Conservation (phyloP, 2,113 vertebrate species). For the Tylochromis polylepis region DNA sequence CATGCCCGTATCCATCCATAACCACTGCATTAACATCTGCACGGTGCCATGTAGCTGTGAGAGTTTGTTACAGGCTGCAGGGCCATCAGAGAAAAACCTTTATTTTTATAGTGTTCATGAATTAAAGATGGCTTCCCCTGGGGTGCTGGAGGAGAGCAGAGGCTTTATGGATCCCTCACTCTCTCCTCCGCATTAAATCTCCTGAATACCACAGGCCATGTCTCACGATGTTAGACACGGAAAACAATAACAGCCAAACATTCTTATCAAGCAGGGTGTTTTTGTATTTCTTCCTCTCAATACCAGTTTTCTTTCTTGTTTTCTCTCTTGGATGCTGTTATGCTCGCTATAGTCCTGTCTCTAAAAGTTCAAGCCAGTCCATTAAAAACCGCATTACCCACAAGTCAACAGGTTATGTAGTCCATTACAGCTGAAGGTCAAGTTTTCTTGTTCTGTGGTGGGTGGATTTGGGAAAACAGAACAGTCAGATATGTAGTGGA, state of each 20-base stretch:
- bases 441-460: not conserved
- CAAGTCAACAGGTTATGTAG: constrained; percentile 57
- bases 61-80: constrained; percentile 65
- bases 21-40: constrained; percentile 50
- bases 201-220: constrained; percentile 60
- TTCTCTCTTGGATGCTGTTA: not conserved
- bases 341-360: not conserved
- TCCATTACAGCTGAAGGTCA: constrained; percentile 57
- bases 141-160: constrained; percentile 48
- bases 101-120: constrained; percentile 74
- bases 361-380: constrained; percentile 40
- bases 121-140: constrained; percentile 72
- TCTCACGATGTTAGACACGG: constrained; percentile 64
- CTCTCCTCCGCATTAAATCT: constrained; percentile 62
- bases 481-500: not conserved
- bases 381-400: constrained; percentile 63
- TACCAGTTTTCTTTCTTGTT: not conserved
- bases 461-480: constrained; percentile 20
- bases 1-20: constrained; percentile 32
- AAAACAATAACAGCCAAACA: constrained; percentile 66
- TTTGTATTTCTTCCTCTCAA: constrained; percentile 21
- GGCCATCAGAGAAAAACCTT: constrained; percentile 67
- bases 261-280: constrained; percentile 39
- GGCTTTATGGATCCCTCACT: constrained; percentile 57
- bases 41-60: constrained; percentile 33